A percentile compares a stretch with the other conserved stretches of the same genome.
These are phyloP conservation scores for Dynastes hyllus DNA, from an alignment of 2,888 invertebrate genomes.

Conservation along the genomic window DNA sequence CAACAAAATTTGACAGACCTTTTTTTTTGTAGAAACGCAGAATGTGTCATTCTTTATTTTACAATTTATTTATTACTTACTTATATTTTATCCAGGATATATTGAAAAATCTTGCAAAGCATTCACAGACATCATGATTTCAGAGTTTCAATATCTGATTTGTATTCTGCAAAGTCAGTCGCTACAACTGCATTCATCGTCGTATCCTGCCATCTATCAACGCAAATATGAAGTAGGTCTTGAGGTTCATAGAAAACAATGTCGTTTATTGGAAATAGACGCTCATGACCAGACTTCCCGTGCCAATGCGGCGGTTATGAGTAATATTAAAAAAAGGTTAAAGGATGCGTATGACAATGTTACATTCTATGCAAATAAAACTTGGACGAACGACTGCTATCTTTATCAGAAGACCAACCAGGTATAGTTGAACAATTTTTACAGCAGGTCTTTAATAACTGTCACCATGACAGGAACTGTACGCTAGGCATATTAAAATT, in stretches of 20 bases:
- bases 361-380: slow-evolving; percentile 65
- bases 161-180: slow-evolving; percentile 1
- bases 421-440: slow-evolving; percentile 58
- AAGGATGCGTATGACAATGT: slow-evolving; percentile 67
- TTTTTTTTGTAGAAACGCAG: slow-evolving; percentile 2
- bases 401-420: slow-evolving; percentile 64
- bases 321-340: slow-evolving; percentile 60
- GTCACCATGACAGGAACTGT: slow-evolving; percentile 64
- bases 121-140: background rate
- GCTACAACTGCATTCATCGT: background rate
- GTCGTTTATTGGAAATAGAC: slow-evolving; percentile 51
- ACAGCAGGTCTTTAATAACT: slow-evolving; percentile 48
- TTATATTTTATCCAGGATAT: background rate
- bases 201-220: slow-evolving; percentile 49
- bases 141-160: background rate
- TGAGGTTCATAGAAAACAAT: slow-evolving; percentile 51
- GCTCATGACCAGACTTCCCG: slow-evolving; percentile 44
- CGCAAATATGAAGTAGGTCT: slow-evolving; percentile 51
- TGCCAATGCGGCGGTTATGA: slow-evolving; percentile 56
- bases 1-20: slow-evolving; percentile 2
- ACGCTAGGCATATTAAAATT: slow-evolving; percentile 61
- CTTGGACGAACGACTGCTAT: slow-evolving; percentile 63
- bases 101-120: slow-evolving; percentile 1
- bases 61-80: slow-evolving; percentile 1
- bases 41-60: slow-evolving; percentile 29